Evolutionary conservation across 2,113 vertebrate genomes (phyloP), one percentile per base, ranked within the genome.

Genomic region (Peromyscus maniculatus): DNA sequence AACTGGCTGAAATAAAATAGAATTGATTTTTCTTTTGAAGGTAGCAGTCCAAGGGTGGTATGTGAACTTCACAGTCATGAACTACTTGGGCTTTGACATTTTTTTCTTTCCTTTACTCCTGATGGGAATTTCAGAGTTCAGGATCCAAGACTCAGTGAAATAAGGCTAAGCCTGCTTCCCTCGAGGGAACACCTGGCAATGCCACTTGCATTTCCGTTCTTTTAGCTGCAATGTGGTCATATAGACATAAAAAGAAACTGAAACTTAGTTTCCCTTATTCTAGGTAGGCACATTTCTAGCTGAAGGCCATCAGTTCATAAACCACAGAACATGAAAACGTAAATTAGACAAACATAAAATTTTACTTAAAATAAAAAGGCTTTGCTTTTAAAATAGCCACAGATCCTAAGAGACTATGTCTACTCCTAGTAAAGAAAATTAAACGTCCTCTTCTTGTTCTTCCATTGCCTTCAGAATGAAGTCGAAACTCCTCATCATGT

Each of bases 1-100:
- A 92, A 95, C 1, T 52, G 26, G 43, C 74, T 96, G 87, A 79
- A 93, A 66, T 91, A 91, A 92, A 92, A 69, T 67, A 78, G 4
- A 77, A 84, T 55, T 78, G 12, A 75, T 93, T 3, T 92, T 5
- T 96, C 26, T 64, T 78, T 43, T 84, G 17, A 91, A 94, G 69
- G 13, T 28, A 71, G 43, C 16, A 89, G 52, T 74, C 16, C 11
- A 69, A 31, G 1, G 6, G 57, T 94, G 2, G 1, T 82, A 31
- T 78, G 0, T 80, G 43, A 92, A 3, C 33, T 75, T n/a, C 7
- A 52, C 1, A 5, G 64, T 82, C n/a, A 72, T 80, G 26, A 92
- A 94, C 69, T 9, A 36, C 59, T 69, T 90, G n/a, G 64, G 12
- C 17, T 72, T 92, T 11, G 77, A 31, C 5, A 0, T 26, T 26